Percentiles rank a stretch among this genome's conserved stretches.
Conservation (phyloP, 2,888 invertebrate species). For the Catocala sponsa region DNA sequence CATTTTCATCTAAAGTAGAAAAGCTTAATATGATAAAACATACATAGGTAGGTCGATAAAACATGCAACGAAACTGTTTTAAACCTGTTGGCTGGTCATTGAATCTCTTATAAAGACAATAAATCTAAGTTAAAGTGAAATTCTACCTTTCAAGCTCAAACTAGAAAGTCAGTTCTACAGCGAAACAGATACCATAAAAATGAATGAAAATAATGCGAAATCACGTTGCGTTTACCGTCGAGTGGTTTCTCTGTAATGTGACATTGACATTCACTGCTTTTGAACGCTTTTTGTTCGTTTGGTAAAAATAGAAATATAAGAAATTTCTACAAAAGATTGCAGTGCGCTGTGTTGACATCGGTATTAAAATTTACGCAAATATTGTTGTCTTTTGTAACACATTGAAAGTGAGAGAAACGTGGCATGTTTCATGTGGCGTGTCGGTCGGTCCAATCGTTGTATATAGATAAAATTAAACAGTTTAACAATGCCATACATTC, state of each 20-base stretch:
- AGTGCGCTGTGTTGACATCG: slow-evolving; percentile 65
- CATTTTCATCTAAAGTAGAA: too few relatives aligned
- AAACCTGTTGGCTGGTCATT: too few relatives aligned
- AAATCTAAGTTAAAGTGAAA: neutral
- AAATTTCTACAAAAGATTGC: slow-evolving; percentile 67
- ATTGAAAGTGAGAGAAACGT: slow-evolving; percentile 40
- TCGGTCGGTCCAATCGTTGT: too few relatives aligned
- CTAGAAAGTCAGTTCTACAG: slow-evolving; percentile 17
- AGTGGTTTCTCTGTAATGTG: slow-evolving; percentile 59
- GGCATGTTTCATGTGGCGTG: too few relatives aligned
- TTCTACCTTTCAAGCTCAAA: neutral
- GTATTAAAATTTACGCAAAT: slow-evolving; percentile 77
- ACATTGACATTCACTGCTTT: slow-evolving; percentile 78
- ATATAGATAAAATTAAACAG: too few relatives aligned
- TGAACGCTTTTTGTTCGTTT: slow-evolving; percentile 27
- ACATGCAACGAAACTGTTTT: too few relatives aligned
- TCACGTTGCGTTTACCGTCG: slow-evolving; percentile 52
- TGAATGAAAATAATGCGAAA: slow-evolving; percentile 36
- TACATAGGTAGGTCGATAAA: too few relatives aligned
- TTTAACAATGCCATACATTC: too few relatives aligned
- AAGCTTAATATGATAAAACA: too few relatives aligned
- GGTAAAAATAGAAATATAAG: slow-evolving; percentile 51
- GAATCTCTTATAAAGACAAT: neutral
- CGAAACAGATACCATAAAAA: slow-evolving; percentile 30
- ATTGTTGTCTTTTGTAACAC: slow-evolving; percentile 61